A percentile compares a stretch with the other conserved stretches of the same genome.
phyloP scores from a whole-genome alignment of 2,797 vertebrate species.

The Agapornis canus region DNA sequence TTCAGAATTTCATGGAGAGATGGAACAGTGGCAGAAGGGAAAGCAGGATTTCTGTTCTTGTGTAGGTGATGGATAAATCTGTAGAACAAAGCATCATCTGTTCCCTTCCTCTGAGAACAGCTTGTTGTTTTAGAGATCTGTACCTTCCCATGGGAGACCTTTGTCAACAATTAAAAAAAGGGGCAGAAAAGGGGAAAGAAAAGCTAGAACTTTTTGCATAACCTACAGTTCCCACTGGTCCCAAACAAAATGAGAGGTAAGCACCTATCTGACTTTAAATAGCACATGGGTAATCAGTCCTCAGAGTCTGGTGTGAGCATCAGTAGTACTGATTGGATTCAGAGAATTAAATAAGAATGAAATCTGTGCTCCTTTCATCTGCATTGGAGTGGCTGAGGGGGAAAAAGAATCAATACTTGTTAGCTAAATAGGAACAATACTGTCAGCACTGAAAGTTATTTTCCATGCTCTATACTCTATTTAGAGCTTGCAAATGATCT shows the following conservation, averaged over 20 bases:
- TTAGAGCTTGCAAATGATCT: neutral
- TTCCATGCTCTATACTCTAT: neutral
- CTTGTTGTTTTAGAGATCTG: conserved; percentile 35
- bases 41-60: neutral
- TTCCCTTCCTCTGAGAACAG: conserved; percentile 30
- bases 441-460: conserved; percentile 3
- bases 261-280: conserved; percentile 37
- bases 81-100: conserved; percentile 25
- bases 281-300: neutral
- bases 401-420: conserved; percentile 45
- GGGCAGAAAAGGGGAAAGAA: neutral
- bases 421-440: conserved; percentile 34
- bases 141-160: neutral
- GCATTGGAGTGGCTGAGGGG: neutral
- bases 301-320: neutral
- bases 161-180: neutral
- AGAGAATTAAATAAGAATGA: conserved; percentile 21
- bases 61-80: neutral
- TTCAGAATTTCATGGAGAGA: neutral
- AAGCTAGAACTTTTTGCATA: neutral
- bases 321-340: conserved; percentile 7
- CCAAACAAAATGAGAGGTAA: neutral
- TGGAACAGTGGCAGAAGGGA: neutral
- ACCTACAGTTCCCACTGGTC: neutral
- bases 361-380: conserved; percentile 27